A percentile compares a stretch with the other conserved stretches of the same genome.
phyloP scores from a whole-genome alignment of 2,797 vertebrate genomes.

The Chloroceryle inda region DNA sequence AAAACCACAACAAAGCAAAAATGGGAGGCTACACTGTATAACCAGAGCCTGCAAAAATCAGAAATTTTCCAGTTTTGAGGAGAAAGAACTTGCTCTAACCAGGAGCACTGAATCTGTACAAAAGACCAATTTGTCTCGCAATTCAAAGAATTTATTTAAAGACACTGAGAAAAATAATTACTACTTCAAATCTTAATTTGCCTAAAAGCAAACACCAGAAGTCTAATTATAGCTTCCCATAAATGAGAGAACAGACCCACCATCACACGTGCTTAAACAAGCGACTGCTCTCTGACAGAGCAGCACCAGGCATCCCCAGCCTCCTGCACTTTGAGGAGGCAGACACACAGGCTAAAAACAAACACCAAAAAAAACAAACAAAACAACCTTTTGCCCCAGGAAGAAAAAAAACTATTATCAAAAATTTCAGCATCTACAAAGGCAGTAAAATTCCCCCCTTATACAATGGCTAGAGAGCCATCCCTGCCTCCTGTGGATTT shows the following conservation, averaged over 20 bases:
- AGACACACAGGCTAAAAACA: fast-evolving
- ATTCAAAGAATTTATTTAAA: slow-evolving; percentile 67
- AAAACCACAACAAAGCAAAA: slow-evolving; percentile 64
- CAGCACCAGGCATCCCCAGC: fast-evolving
- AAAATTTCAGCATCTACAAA: neutral
- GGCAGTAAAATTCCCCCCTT: neutral
- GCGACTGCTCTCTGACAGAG: fast-evolving
- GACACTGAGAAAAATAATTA: slow-evolving; percentile 60
- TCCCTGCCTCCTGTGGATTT: neutral
- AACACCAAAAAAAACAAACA: neutral
- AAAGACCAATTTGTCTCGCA: slow-evolving; percentile 56
- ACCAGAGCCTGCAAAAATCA: slow-evolving; percentile 17
- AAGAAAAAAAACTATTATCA: neutral
- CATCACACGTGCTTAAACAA: neutral
- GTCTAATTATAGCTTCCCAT: slow-evolving; percentile 57
- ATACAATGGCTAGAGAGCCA: fast-evolving
- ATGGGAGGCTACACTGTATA: slow-evolving; percentile 29
- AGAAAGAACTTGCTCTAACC: slow-evolving; percentile 27
- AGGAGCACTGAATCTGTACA: slow-evolving; percentile 31
- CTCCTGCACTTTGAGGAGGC: neutral
- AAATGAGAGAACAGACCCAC: slow-evolving; percentile 32
- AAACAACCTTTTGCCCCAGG: neutral
- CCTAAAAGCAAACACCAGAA: slow-evolving; percentile 72
- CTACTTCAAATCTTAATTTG: slow-evolving; percentile 69
- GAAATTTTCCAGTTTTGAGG: slow-evolving; percentile 40